These are phyloP conservation scores for Alentia gelatinosa DNA, from an alignment of 2,888 invertebrate species.

Conservation along the genomic window DNA sequence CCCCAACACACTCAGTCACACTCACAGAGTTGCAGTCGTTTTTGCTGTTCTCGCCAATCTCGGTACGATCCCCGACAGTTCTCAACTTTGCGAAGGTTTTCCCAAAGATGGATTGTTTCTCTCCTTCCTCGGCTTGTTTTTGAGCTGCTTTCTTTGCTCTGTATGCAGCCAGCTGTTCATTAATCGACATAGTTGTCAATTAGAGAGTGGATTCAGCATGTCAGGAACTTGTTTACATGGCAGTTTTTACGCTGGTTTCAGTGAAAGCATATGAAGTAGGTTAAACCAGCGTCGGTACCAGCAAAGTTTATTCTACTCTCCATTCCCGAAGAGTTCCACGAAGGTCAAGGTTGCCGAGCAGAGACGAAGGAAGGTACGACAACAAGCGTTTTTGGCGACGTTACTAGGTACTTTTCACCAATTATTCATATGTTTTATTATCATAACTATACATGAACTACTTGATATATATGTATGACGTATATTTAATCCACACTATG, in stretches of 20 bases:
- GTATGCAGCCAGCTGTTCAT: slow-evolving; percentile 18
- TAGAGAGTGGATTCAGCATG: background rate
- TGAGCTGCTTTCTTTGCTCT: background rate
- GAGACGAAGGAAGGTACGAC: background rate
- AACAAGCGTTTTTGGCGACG: background rate
- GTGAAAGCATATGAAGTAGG: background rate
- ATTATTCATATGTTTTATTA: background rate
- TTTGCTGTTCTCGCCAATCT: background rate
- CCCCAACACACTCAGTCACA: too few species aligned
- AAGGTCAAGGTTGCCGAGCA: slow-evolving; percentile 24
- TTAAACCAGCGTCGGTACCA: background rate
- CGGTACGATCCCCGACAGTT: background rate
- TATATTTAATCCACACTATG: too few species aligned
- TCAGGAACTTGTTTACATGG: background rate
- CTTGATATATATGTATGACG: background rate
- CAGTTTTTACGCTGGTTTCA: background rate
- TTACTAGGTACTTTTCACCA: background rate
- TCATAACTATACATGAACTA: background rate
- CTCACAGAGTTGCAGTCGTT: too few species aligned
- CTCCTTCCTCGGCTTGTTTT: background rate
- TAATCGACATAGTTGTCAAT: background rate
- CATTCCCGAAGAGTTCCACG: background rate
- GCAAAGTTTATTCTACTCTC: background rate
- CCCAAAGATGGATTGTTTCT: background rate
- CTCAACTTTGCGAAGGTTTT: background rate